phyloP scores from a whole-genome alignment of 1,140 invertebrate species.

The Ceratosolen fusciceps region DNA sequence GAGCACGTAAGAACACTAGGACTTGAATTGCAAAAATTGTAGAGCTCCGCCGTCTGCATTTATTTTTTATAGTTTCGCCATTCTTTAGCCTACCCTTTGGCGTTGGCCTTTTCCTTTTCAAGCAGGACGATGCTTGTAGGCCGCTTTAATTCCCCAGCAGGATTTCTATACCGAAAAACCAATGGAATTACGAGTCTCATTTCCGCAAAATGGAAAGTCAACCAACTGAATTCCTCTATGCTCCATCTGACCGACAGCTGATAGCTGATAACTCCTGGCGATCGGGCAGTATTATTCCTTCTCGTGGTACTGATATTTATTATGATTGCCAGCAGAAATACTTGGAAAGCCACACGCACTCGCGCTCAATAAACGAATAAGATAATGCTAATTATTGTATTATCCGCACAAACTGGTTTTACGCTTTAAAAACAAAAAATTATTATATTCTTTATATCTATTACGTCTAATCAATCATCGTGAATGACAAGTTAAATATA shows the following conservation, averaged over 20 bases:
- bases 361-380: too few species aligned
- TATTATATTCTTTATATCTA: background rate
- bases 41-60: conserved; percentile 43
- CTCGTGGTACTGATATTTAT: background rate
- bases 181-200: background rate
- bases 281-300: background rate
- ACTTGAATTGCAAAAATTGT: conserved; percentile 48
- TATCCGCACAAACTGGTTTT: background rate
- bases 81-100: background rate
- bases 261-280: background rate
- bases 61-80: conserved; percentile 38
- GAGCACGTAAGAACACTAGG: conserved; percentile 43
- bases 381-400: background rate
- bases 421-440: background rate
- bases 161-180: conserved; percentile 8
- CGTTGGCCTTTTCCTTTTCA: background rate
- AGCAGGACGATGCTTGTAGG: background rate
- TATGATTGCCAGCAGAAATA: background rate
- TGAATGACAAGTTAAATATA: background rate
- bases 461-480: background rate
- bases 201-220: background rate
- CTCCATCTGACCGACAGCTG: background rate
- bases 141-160: background rate
- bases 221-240: background rate
- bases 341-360: too few species aligned